Evolutionary conservation across 92 coral and sea anemone species (phyloP).

Genomic region (Hydrozoanthus gracilis): DNA sequence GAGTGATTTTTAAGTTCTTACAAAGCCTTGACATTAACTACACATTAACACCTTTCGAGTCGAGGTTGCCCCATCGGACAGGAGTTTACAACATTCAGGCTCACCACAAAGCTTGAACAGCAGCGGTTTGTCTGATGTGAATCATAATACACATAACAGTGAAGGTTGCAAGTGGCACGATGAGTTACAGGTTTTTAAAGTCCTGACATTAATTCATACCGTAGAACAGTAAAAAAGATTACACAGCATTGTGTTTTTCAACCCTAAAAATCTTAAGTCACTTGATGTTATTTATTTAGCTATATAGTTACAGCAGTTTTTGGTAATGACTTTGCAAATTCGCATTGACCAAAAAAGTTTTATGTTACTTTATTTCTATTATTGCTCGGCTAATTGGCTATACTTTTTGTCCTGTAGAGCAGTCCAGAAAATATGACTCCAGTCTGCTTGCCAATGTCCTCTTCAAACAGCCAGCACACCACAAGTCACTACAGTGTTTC

Average conservation of each 20-base stretch:
- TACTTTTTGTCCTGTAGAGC: neutral
- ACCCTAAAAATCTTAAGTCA: too few species aligned
- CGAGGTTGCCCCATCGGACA: conserved; percentile 61
- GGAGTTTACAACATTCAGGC: neutral
- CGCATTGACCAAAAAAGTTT: too few species aligned
- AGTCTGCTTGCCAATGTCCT: neutral
- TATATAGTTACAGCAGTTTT: neutral
- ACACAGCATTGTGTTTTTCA: too few species aligned
- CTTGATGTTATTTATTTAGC: too few species aligned
- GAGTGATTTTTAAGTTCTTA: neutral
- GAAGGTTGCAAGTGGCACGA: conserved; percentile 18
- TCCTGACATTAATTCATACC: too few species aligned
- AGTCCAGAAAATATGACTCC: neutral
- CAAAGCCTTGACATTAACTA: conserved; percentile 58
- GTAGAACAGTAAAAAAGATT: too few species aligned
- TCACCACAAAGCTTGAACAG: neutral
- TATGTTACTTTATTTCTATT: neutral
- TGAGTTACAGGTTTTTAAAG: conserved; percentile 2
- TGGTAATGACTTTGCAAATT: neutral
- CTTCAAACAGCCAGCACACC: neutral
- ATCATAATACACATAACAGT: neutral
- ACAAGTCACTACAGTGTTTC: conserved; percentile 21
- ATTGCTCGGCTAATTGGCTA: neutral
- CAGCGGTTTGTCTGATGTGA: neutral
- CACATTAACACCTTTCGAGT: conserved; percentile 73